Base-by-base conservation (phyloP, 2,113 vertebrate genomes). In the Microcebus ravelobensis region DNA sequence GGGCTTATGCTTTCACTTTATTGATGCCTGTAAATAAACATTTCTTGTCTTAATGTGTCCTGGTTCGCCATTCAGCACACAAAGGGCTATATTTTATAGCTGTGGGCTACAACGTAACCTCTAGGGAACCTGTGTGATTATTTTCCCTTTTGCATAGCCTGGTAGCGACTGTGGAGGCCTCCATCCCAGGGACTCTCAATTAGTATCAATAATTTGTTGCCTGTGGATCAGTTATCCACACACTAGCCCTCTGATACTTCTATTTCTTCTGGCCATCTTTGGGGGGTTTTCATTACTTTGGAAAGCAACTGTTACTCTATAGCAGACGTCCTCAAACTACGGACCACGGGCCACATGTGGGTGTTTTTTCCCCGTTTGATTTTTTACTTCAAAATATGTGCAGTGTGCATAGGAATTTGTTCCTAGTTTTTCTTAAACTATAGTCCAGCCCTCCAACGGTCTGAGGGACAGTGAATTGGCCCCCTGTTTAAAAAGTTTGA, bases 1-100 rank as follows among this genome's bases (percentile, higher is more conserved):
- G 93, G 97, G 96, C 93, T 82, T 96, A 98, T 95, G 95, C 93
- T 97, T 98, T 98, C 96, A 94, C 95, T 98, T 98, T 97, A 98
- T 98, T 98, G 95, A 98, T 68, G 91, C 55, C 91, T 93, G 73
- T 94, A 90, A 97, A 96, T 92, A 96, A 96, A 96, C 96, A 93
- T 71, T 84, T 74, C 86, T 95, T 91, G 74, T 96, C 90, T 91
- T 77, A 71, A 68, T 93, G 93, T 84, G 71, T 55, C 80, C 83
- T 27, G 13, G 48, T 71, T 94, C 59, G 91, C 68, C 45, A 76
- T 91, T 94, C 34, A 73, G 76, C 90, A 96, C 93, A 97, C 94
- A 96, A 93, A 95, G 80, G 36, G 27, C 73, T 90, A 15, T 87
- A 90, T 87, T 97, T 96, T 95, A 96, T 76, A 94, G 80, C 52